Evolutionary conservation across 1,140 invertebrate genomes (phyloP).

Genomic region (Drosophila tsacasi): DNA sequence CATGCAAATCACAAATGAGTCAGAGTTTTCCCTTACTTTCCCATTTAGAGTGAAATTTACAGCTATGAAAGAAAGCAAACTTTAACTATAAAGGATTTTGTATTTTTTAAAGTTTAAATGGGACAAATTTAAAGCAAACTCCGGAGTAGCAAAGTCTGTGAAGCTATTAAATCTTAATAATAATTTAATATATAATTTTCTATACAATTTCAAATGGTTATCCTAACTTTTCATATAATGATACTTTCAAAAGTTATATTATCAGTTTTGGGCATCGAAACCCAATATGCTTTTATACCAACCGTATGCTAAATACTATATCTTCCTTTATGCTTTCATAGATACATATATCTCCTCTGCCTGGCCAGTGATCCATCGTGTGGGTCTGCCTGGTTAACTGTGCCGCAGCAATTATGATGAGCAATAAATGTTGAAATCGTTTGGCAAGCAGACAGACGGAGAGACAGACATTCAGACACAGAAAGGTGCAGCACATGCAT

Average conservation of each 20-base stretch:
- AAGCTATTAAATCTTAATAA: too few species aligned
- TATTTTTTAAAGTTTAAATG: neutral
- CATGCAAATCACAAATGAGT: constrained; percentile 5
- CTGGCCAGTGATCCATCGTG: neutral
- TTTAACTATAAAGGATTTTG: neutral
- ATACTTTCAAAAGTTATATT: too few species aligned
- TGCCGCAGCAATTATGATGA: constrained; percentile 64
- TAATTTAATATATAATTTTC: too few species aligned
- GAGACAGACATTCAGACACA: constrained; percentile 8
- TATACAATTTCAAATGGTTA: too few species aligned
- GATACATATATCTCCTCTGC: neutral
- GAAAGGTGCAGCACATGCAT: constrained; percentile 38
- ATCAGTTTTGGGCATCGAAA: neutral
- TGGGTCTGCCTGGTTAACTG: constrained; percentile 53
- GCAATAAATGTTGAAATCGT: constrained; percentile 67
- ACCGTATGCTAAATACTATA: constrained; percentile 1
- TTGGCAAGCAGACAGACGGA: constrained; percentile 30
- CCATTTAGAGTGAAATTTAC: neutral
- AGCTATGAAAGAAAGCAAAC: neutral
- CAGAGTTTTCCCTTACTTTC: constrained; percentile 5
- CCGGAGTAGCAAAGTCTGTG: neutral
- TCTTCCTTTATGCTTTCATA: neutral
- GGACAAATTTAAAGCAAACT: neutral
- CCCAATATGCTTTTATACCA: neutral
- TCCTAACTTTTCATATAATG: too few species aligned